Evolutionary conservation across 2,797 vertebrate genomes (phyloP), one percentile per base, ranked within the genome.

Genomic region (Enteromius afrohamiltoni): DNA sequence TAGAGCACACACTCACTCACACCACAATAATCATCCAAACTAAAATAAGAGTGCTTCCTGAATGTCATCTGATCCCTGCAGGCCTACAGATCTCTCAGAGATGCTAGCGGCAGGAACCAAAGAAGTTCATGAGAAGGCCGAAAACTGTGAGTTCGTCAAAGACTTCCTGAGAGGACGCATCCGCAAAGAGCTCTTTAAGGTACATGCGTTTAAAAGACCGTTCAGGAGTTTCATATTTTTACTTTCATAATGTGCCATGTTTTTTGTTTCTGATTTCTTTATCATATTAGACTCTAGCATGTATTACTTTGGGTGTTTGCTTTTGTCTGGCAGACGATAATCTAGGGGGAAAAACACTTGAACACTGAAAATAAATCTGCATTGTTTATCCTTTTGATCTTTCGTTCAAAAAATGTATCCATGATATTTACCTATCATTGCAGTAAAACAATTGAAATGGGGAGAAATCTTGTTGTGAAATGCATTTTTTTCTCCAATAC

Each of bases 71-170:
- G 4, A 6, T 13, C 17, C 5, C 19, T 13, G 2, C 91, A 99
- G 97, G 45, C 93, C 96, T 53, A 92, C 94, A 0, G 98, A 99
- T 89, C 94, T 99, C 13, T 99, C 97, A 0, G 97, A 99, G 92
- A 90, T 99, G 92, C 93, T 99, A 85, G 97, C 97, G 85, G 96
- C 96, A 80, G 97, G 97, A 31, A 99, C 98, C 1, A 98, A 97
- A 88, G 96, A 97, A 47, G 95, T 97, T 29, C 98, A 99, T 0
- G 96, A 97, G 88, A 96, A 94, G 79, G 98, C 98, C 0, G 97
- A 99, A 91, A 99, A 97, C 91, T 97, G 96, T 0, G 95, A 95
- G 89, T 99, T 99, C 87, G 98, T 99, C 85, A 99, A 98, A 91
- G 97, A 99, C 85, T 99, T 99, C 89, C 95, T 99, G 80, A 96